Base-by-base conservation (phyloP, 1,140 invertebrate species). In the Drosophila virilis region DNA sequence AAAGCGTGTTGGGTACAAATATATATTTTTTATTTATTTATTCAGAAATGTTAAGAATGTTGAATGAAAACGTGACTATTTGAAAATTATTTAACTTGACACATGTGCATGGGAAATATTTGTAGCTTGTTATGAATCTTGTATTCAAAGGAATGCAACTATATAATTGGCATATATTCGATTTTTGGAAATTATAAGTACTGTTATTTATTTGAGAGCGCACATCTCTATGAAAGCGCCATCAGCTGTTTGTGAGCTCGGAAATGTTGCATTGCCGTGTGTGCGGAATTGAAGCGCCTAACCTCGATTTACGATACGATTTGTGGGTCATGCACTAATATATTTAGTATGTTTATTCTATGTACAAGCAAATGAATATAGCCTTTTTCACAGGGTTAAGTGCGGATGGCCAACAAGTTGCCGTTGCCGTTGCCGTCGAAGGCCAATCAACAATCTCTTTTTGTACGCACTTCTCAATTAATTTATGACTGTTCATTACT, bases 381-480 rank as follows among this genome's bases (percentile, higher is more conserved):
- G 77, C 77, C 77, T 85, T 88, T 80, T 86, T 71, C 37, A 84
- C 85, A 84, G 83, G 83, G 83, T 82, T 89, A 88, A 88, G 83
- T 89, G 73, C 60, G 74, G 40, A 66, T 77, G 55, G 64, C 70
- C 52, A 55, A 55, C 33, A 62, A 35, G 51, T 65, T 28, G 43
- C n/a, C 12, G 33, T 51, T 13, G n/a, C n/a, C 13, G 52, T 52
- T 64, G 58, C 17, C 38, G n/a, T n/a, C 50, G 62, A 35, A 37
- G 51, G 32, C 32, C 32, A 52, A 35, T 82, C 83, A 88, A 86
- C 82, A 86, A 83, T 86, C 82, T 86, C 78, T 86, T 86, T 84
- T 74, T 46, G 48, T 74, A 84, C 76, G 80, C 80, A 83, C 73
- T 72, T 72, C 68, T 67, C 55, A 59, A 66, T 75, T 32, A 80